Percentiles rank a stretch among this genome's conserved stretches.
These are phyloP conservation scores for Nannobrachium achirus DNA, from an alignment of 2,113 vertebrate genomes.

Conservation along the genomic window DNA sequence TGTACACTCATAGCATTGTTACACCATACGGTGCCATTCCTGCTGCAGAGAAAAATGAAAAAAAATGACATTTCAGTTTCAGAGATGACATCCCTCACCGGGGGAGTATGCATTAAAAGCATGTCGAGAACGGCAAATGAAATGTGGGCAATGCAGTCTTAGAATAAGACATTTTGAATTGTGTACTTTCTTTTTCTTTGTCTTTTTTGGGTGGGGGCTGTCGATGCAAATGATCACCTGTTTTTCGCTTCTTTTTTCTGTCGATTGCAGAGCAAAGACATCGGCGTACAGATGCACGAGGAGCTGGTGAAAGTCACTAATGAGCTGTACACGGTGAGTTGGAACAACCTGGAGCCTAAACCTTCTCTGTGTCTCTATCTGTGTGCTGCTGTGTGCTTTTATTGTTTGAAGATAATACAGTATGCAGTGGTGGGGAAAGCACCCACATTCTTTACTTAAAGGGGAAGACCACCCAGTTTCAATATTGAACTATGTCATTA, in stretches of 20 bases:
- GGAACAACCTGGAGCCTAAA: neutral
- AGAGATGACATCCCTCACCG: constrained; percentile 50
- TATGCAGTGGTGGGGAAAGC: too few relatives aligned
- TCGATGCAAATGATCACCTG: neutral
- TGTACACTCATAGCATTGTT: constrained; percentile 53
- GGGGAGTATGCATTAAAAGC: too few relatives aligned
- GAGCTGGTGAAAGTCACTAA: constrained; percentile 95
- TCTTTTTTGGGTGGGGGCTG: neutral
- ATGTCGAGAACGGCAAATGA: neutral
- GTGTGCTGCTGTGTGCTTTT: neutral
- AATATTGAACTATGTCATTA: too few relatives aligned
- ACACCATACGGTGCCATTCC: constrained; percentile 59
- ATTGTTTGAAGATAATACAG: too few relatives aligned
- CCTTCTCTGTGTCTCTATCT: neutral
- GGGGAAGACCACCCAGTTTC: too few relatives aligned
- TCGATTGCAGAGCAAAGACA: constrained; percentile 92
- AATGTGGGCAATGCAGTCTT: neutral
- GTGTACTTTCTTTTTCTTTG: constrained; percentile 2
- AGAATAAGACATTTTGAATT: constrained; percentile 21
- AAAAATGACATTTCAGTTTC: constrained; percentile 38
- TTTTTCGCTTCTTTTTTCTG: constrained; percentile 5
- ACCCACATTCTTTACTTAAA: too few relatives aligned
- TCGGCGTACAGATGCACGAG: constrained; percentile 95
- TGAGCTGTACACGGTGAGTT: constrained; percentile 96
- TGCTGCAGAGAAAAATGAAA: constrained; percentile 53